Base-by-base conservation (phyloP, 2,888 invertebrate species). In the Leistus spinibarbis region DNA sequence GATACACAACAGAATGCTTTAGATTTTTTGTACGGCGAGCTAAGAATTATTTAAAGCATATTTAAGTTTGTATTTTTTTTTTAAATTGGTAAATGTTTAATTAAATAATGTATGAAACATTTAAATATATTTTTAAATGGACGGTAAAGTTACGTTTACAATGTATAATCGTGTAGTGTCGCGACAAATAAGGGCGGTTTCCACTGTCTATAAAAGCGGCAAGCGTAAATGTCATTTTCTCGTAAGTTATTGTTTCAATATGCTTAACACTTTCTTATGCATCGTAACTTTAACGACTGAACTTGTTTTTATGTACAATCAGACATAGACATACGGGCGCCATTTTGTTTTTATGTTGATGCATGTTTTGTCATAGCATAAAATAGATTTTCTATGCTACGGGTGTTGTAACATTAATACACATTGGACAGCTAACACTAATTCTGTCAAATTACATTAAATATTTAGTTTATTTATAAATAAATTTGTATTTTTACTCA, bases 211-310 rank as follows among this genome's bases (percentile, higher is more conserved):
- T 40, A 40, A 7, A 40, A 40, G 10, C 40, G 40, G 10, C 80
- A 83, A 83, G 81, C 83, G 83, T 84, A 83, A 84, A 84, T 80
- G 84, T 84, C 84, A 82, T 81, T 80, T 79, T 75, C 77, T 66
- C 77, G 79, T 82, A 82, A 84, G 80, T 82, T 84, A 84, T 84
- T 77, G 83, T 82, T 83, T 82, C 84, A 82, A 81, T 82, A 82
- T 83, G 83, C 64, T 60, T 63, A 63, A 60, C 71, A 76, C 78
- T 73, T 64, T 77, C 76, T 74, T 74, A 71, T 40, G 40, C 40
- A 40, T 40, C 72, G 66, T 67, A 63, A 23, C 70, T 76, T 78
- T 76, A 19, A 57, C 70, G 76, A 78, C 77, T 77, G 77, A 78
- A 77, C 40, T 7, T 13, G 40, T 40, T 40, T 40, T 40, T 40